Conservation (phyloP, 2,888 invertebrate genomes). For the Yponomeuta sedellus region DNA sequence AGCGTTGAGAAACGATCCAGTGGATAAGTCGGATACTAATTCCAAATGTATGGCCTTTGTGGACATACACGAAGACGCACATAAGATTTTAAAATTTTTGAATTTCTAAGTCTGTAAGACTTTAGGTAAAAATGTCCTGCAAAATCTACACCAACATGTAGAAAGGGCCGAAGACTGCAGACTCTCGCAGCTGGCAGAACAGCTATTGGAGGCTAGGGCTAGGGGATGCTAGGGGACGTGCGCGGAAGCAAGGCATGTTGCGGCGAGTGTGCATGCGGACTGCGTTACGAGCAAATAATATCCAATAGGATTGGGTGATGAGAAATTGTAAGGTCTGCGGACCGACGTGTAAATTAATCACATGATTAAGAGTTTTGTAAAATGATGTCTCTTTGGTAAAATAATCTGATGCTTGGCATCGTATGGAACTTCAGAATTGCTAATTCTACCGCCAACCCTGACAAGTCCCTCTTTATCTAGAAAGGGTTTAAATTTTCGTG, state of each 20-base stretch:
- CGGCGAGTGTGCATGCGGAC: background rate
- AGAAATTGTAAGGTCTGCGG: slow-evolving; percentile 5
- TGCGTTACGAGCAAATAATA: slow-evolving; percentile 9
- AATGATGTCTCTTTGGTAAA: no score
- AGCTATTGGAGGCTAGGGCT: no score
- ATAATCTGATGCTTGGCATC: no score
- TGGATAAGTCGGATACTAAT: slow-evolving; percentile 7
- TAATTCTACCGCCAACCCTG: no score
- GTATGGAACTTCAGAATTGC: no score
- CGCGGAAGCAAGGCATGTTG: background rate
- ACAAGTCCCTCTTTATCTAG: no score
- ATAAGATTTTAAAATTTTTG: background rate
- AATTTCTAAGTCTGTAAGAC: background rate
- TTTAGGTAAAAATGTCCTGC: no score
- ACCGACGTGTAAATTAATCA: slow-evolving; percentile 6
- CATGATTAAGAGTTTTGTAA: no score
- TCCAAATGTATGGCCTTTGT: slow-evolving; percentile 11
- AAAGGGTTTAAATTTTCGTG: no score
- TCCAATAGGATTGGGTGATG: slow-evolving; percentile 9
- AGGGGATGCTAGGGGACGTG: slow-evolving; percentile 1
- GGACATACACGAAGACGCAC: slow-evolving; percentile 6
- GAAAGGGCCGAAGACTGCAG: no score
- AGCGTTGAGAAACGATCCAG: background rate
- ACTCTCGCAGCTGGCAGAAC: no score
- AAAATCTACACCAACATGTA: no score